Base-by-base conservation (phyloP, 2,797 vertebrate genomes). In the Premnoplex brunnescens region DNA sequence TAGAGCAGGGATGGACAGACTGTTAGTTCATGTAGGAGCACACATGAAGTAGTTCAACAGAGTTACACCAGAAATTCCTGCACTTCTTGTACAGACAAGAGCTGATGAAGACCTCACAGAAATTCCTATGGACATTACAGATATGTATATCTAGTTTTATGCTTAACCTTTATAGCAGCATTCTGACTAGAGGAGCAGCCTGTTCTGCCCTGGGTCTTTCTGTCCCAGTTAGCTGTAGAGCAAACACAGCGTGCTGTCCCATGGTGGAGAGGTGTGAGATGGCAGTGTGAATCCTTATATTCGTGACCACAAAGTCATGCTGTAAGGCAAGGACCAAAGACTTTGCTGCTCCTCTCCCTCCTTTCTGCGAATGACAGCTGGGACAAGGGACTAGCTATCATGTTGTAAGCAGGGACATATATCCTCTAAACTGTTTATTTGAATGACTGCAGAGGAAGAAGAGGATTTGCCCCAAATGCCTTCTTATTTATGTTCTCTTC, bases 401-500 rank as follows among this genome's bases (percentile, higher is more conserved):
- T 27, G 37, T 69, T 49, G 37, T 60, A 79, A 89, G 32, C 56
- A 74, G 58, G 71, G 41, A 76, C 11, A 1, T 52, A 23, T 39
- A 89, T 87, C 37, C 68, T 30, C 46, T 28, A 76, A 91, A 90
- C 11, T 75, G 64, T 83, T 95, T 89, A 32, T 93, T 91, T 89
- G 41, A 17, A 1, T 64, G 84, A 84, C 81, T 94, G 74, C 60
- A 83, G 60, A 94, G 93, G 67, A 90, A 91, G 84, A 82, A 88
- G 44, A 86, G 20, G 63, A 90, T 96, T 95, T 96, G 52, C 83
- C 96, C 77, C 93, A 90, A 90, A 90, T 79, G 89, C n/a, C 41
- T 81, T 64, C 74, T 88, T 92, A 94, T 96, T 97, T 95, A 88
- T 95, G 74, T 76, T 95, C 82, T 86, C 48, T 92, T 67, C 59